phyloP scores from a whole-genome alignment of 2,113 vertebrate species.

The Phyllostomus hastatus region DNA sequence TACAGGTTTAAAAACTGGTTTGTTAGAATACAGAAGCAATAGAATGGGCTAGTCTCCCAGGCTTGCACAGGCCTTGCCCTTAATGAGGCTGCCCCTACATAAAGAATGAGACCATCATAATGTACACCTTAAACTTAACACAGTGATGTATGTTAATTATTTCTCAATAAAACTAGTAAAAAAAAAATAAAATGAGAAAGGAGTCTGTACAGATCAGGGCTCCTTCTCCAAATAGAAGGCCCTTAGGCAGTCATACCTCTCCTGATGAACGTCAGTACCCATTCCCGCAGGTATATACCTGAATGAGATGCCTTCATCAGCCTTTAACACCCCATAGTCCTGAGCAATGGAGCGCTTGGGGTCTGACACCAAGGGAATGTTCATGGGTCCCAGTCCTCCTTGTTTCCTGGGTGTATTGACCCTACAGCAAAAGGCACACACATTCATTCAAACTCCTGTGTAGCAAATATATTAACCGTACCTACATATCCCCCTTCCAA shows the following conservation, averaged over 20 bases:
- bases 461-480: neutral
- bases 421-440: slow-evolving; percentile 78
- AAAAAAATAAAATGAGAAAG: neutral
- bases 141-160: neutral
- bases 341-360: slow-evolving; percentile 87
- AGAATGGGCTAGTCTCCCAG: neutral
- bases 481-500: neutral
- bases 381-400: slow-evolving; percentile 95
- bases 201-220: neutral
- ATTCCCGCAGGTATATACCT: slow-evolving; percentile 81
- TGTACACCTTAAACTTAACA: neutral
- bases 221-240: neutral
- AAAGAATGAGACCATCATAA: neutral
- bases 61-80: neutral
- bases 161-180: neutral
- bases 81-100: neutral
- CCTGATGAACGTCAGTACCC: neutral
- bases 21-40: neutral
- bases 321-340: slow-evolving; percentile 95
- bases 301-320: slow-evolving; percentile 96
- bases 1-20: neutral
- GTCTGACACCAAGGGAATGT: slow-evolving; percentile 94
- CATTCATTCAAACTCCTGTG: neutral
- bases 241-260: neutral
- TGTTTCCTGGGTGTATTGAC: slow-evolving; percentile 93